Evolutionary conservation across 2,888 invertebrate genomes (phyloP), one percentile per base, ranked within the genome.

Genomic region (Agrochola lota): DNA sequence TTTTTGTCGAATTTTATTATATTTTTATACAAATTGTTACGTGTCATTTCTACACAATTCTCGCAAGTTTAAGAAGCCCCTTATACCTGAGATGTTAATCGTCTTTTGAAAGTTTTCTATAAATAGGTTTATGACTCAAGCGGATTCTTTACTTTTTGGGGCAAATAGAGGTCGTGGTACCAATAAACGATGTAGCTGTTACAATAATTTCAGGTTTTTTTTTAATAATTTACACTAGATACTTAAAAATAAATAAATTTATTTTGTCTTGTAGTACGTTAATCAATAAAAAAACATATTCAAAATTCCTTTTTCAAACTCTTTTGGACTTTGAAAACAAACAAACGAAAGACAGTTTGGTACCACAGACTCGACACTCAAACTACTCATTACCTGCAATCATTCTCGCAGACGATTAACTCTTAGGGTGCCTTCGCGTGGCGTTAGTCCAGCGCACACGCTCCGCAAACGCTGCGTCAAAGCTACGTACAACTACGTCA

Each of bases 1-100:
- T 87, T 85, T 87, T 87, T 87, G 83, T n/a, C 71, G 71, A 78
- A 52, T 81, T 82, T 78, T 84, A 49, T 64, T 26, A 43, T 11
- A 57, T 55, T 69, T 87, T 85, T 73, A 79, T 84, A 79, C 35
- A 84, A 84, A 75, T 26, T 43, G 6, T 62, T 57, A 26, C 7
- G 67, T 71, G 49, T 63, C 20, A 63, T 70, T 55, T 62, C 49
- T 67, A 78, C 79, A 83, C 66, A 49, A 67, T 52, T 74, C 74
- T 55, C 7, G 46, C 74, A 66, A 59, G 49, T 72, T 66, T 73
- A 23, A 66, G 49, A 75, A 75, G 74, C 80, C 52, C 40, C 52
- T 71, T 46, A 75, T 23, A 55, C 30, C 57, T 67, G 8, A 86
- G 84, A 86, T 60, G 70, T 74, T 71, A 84, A 86, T 86, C 79